Evolutionary conservation across 2,888 invertebrate genomes (phyloP), one percentile per base, ranked within the genome.

Genomic region (Eupeodes latifasciatus): DNA sequence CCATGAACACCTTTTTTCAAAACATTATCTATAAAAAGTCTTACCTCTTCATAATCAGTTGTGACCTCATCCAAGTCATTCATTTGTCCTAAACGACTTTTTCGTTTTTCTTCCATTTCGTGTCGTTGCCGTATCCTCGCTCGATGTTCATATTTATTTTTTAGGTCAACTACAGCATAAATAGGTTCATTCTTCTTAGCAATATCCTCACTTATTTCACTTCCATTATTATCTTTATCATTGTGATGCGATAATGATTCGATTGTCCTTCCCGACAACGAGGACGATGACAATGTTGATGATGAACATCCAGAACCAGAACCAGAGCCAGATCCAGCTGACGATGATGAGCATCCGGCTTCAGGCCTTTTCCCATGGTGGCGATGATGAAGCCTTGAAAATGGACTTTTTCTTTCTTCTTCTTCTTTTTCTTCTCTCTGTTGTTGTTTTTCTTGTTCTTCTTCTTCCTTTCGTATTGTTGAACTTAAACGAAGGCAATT

Each of bases 101-200:
- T 75, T 14, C 90, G 89, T 64, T 86, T 87, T 27, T 76, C 64
- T 11, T 89, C 88, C 64, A 78, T 83, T 44, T 89, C 90, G 77
- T 91, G 89, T 47, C 91, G 90, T 57, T 91, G 89, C 36, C 91
- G 90, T 61, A 91, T 84, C 77, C 90, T 90, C 2, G 90, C 90
- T 27, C 91, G 89, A 47, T 90, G 90, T 14, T 91, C 92, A 77
- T 92, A 91, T 89, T 92, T 92, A 77, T 91, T 90, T 85, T 91
- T 91, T n/a, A 92, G 90, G 90, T 92, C 91, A 44, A 92, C 91
- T 12, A 91, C 91, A n/a, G 92, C 92, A 90, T 92, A 92, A 89
- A 92, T 91, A 19, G 92, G 92, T 72, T 92, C 92, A 74, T 75
- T 67, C 49, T 69, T 62, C 16, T 49, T 62, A 10, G n/a, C 64